phyloP scores from a whole-genome alignment of 2,797 vertebrate species.

The Clamator glandarius region DNA sequence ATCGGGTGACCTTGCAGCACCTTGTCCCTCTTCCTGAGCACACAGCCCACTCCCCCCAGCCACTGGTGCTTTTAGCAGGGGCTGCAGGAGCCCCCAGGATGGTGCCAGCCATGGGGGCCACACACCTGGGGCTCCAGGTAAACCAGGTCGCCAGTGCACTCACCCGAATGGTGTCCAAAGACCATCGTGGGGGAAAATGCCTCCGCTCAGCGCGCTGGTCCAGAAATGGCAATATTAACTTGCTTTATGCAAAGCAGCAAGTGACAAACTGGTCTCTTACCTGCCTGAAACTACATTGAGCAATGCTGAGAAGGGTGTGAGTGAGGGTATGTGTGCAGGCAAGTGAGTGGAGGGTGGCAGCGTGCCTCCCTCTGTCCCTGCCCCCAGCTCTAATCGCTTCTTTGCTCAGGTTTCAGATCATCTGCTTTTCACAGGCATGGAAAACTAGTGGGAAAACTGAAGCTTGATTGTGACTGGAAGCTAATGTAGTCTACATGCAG shows the following conservation, averaged over 20 bases:
- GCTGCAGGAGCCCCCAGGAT: neutral
- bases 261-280: neutral
- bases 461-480: conserved; percentile 53
- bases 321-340: fast-evolving
- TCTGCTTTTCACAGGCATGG: conserved; percentile 13
- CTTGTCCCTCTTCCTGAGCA: neutral
- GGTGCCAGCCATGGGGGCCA: fast-evolving
- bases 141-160: fast-evolving
- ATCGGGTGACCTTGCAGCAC: neutral
- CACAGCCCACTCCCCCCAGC: neutral
- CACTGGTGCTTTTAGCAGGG: neutral
- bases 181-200: fast-evolving
- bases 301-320: neutral
- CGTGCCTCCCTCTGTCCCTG: neutral
- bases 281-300: neutral
- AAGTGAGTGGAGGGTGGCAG: fast-evolving
- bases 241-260: neutral
- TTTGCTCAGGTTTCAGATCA: neutral
- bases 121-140: neutral
- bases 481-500: conserved; percentile 66
- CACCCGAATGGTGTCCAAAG: fast-evolving
- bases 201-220: fast-evolving
- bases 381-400: neutral
- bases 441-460: conserved; percentile 52
- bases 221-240: neutral